Conservation (phyloP, 2,888 invertebrate genomes). For the Pilophorus perplexus region DNA sequence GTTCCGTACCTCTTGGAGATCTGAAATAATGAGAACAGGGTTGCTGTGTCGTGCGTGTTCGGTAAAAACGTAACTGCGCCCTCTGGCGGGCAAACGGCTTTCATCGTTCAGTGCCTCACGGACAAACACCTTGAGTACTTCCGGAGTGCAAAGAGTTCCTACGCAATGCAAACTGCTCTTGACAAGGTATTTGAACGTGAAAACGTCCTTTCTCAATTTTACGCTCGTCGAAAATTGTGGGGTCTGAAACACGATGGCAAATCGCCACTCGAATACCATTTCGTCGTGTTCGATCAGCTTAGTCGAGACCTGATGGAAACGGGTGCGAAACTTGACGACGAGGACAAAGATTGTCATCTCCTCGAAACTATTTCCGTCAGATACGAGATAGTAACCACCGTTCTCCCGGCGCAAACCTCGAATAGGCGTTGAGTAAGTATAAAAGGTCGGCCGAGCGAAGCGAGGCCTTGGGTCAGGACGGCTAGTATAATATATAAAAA, state of each 20-base stretch:
- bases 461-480: too few relatives aligned
- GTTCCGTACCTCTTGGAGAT: too few relatives aligned
- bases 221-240: too few relatives aligned
- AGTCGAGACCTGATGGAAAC: constrained; percentile 31
- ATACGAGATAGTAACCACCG: constrained; percentile 30
- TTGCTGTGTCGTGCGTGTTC: too few relatives aligned
- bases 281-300: constrained; percentile 41
- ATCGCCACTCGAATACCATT: too few relatives aligned
- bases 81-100: too few relatives aligned
- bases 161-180: constrained; percentile 15
- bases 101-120: constrained; percentile 13
- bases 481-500: too few relatives aligned
- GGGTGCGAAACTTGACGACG: constrained; percentile 35
- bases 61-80: too few relatives aligned
- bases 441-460: too few relatives aligned
- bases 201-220: background rate
- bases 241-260: too few relatives aligned
- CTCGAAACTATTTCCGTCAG: constrained; percentile 28
- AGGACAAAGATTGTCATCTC: constrained; percentile 35
- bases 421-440: too few relatives aligned
- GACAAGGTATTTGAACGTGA: constrained; percentile 34
- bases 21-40: too few relatives aligned
- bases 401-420: background rate
- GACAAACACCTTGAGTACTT: constrained; percentile 35
- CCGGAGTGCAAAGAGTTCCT: background rate